These are phyloP conservation scores for Drosophila miranda DNA, from an alignment of 1,140 invertebrate species.

Conservation along the genomic window DNA sequence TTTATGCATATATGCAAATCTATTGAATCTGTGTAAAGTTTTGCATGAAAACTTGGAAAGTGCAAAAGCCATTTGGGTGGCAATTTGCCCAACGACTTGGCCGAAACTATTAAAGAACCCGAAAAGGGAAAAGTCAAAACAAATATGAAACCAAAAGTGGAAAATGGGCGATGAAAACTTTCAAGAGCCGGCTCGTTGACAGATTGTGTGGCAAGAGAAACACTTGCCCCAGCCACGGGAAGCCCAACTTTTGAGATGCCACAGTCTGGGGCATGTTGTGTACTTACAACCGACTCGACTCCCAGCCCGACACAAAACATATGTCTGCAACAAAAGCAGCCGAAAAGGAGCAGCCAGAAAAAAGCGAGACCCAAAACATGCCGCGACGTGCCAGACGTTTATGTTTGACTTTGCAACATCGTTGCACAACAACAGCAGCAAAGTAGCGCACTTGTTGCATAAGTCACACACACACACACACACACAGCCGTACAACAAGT, in stretches of 20 bases:
- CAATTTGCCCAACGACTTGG: conserved; percentile 49
- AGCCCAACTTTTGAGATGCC: conserved; percentile 22
- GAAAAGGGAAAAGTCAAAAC: conserved; percentile 37
- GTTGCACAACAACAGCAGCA: conserved; percentile 64
- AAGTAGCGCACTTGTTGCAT: conserved; percentile 77
- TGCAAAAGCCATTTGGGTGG: conserved; percentile 41
- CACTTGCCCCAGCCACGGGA: conserved; percentile 46
- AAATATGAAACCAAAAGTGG: neutral
- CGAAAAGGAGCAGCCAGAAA: conserved; percentile 51
- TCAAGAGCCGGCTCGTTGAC: conserved; percentile 61
- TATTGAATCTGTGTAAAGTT: conserved; percentile 43
- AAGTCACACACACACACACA: conserved; percentile 42
- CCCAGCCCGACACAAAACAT: conserved; percentile 42
- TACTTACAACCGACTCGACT: conserved; percentile 42
- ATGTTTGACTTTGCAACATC: conserved; percentile 79
- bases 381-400: conserved; percentile 68
- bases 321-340: conserved; percentile 45
- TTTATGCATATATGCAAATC: conserved; percentile 35
- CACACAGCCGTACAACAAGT: conserved; percentile 55
- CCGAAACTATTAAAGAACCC: conserved; percentile 25
- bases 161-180: conserved; percentile 56
- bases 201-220: conserved; percentile 41
- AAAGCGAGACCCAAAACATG: conserved; percentile 34
- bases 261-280: conserved; percentile 41
- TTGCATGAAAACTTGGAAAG: conserved; percentile 27